Conservation (phyloP, 2,888 invertebrate genomes). For the Anagyrus pseudococci region DNA sequence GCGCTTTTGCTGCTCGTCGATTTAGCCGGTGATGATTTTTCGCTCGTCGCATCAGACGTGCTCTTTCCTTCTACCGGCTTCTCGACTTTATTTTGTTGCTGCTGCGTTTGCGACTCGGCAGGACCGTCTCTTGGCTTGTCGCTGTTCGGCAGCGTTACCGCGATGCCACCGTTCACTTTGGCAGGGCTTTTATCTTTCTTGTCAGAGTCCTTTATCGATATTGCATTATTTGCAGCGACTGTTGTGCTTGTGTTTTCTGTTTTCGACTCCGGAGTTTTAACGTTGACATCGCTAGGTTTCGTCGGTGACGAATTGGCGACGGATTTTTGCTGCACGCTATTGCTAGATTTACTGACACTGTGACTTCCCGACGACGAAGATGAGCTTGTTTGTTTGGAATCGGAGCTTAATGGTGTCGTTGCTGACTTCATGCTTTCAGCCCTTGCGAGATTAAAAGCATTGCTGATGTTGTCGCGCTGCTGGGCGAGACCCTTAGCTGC, state of each 20-base stretch:
- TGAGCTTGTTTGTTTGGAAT: background rate
- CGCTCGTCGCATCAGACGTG: background rate
- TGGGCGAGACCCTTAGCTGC: constrained; percentile 39
- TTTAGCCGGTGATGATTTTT: constrained; percentile 8
- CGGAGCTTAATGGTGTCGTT: too few species aligned
- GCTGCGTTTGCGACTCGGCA: constrained; percentile 10
- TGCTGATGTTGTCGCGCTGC: background rate
- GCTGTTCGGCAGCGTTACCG: constrained; percentile 8
- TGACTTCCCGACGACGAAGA: background rate
- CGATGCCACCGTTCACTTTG: constrained; percentile 36
- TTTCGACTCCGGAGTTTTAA: background rate
- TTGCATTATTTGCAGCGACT: constrained; percentile 2
- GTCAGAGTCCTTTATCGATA: constrained; percentile 26
- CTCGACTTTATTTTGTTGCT: constrained; percentile 12
- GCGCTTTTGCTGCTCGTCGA: background rate
- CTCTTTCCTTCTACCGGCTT: constrained; percentile 18
- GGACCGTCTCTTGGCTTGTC: constrained; percentile 29
- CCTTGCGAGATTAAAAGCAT: constrained; percentile 50
- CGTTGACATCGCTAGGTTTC: constrained; percentile 5
- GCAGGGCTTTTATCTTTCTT: constrained; percentile 38
- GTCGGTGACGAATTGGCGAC: constrained; percentile 3
- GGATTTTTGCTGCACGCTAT: background rate
- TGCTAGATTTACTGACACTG: constrained; percentile 14
- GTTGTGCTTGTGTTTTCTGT: background rate
- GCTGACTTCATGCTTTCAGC: constrained; percentile 35